phyloP scores from a whole-genome alignment of 2,113 vertebrate genomes.

The Entomyzon cyanotis region DNA sequence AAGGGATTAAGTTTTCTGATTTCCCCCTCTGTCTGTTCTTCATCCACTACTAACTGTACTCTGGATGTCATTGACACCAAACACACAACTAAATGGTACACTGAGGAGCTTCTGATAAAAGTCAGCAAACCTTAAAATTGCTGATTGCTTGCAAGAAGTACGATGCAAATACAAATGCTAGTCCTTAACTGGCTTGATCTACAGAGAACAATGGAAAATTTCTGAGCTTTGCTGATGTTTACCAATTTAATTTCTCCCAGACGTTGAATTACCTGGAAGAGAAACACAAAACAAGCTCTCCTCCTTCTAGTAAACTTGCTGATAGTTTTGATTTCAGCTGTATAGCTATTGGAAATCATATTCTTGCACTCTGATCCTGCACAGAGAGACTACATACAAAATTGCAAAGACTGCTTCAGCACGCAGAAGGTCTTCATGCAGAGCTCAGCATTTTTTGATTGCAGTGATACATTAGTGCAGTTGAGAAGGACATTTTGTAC shows the following conservation, averaged over 20 bases:
- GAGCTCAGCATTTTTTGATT: neutral
- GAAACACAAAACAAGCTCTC: neutral
- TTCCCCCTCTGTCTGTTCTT: neutral
- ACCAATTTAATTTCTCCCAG: neutral
- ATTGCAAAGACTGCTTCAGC: neutral
- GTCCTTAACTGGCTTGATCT: neutral
- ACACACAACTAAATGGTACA: neutral
- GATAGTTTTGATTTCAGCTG: neutral
- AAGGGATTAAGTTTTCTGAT: neutral
- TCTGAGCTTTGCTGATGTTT: neutral
- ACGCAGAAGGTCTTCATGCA: fast-evolving
- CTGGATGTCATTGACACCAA: neutral
- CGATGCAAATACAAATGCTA: neutral
- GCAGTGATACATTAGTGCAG: neutral
- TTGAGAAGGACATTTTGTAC: neutral
- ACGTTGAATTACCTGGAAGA: neutral
- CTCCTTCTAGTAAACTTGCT: neutral
- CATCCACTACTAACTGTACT: neutral
- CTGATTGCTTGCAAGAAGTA: neutral
- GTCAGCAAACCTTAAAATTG: neutral
- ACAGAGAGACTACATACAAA: neutral
- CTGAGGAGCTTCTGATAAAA: neutral
- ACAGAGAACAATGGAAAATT: neutral
- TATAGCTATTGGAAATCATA: neutral
- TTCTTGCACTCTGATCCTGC: neutral